Evolutionary conservation across 2,113 vertebrate genomes (phyloP).

Genomic region (Cynopterus brachyotis): DNA sequence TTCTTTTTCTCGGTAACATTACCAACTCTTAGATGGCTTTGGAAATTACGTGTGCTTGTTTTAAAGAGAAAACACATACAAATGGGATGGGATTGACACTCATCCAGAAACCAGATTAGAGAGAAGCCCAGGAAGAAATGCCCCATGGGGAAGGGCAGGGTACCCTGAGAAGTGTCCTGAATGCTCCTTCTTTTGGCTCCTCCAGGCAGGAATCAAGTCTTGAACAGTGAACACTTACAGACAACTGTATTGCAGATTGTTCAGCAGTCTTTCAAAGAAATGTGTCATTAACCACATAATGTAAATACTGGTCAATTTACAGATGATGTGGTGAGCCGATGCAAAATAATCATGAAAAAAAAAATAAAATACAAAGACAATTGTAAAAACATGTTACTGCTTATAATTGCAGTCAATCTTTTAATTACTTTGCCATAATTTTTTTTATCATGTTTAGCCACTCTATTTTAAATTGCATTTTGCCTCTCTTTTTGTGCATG

Average conservation of each 20-base stretch:
- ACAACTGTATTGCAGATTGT: neutral
- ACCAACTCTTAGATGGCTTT: neutral
- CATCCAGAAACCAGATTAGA: neutral
- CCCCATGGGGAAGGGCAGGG: neutral
- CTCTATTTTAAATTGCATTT: slow-evolving; percentile 45
- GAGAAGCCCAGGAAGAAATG: no score
- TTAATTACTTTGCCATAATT: neutral
- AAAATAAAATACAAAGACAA: slow-evolving; percentile 32
- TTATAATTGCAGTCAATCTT: neutral
- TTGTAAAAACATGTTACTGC: slow-evolving; percentile 12
- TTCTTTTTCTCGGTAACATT: neutral
- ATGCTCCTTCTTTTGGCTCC: neutral
- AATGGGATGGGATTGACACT: neutral
- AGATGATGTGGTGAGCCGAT: neutral
- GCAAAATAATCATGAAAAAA: neutral
- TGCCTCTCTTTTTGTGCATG: slow-evolving; percentile 62
- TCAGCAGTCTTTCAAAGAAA: slow-evolving; percentile 34
- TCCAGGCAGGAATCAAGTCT: neutral
- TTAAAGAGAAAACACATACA: neutral
- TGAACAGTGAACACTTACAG: neutral
- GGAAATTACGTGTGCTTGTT: neutral
- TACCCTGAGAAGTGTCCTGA: fast-evolving
- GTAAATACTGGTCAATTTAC: neutral
- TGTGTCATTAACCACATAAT: slow-evolving; percentile 13
- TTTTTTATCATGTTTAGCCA: neutral